Conservation (phyloP, 2,888 invertebrate species). For the Adela reaumurella region DNA sequence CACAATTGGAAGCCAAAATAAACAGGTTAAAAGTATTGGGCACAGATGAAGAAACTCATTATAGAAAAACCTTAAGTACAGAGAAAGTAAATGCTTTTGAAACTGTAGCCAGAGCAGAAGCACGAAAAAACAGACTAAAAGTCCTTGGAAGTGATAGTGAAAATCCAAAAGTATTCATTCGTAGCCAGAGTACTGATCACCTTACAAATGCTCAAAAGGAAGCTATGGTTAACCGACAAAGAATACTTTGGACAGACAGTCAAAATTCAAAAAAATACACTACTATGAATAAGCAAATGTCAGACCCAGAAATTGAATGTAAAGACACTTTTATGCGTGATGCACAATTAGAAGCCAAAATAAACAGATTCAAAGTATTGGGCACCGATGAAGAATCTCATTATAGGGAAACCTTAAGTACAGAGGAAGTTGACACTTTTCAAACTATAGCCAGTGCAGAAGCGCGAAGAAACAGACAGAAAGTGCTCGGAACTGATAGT, state of each 20-base stretch:
- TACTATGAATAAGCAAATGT: too few species aligned
- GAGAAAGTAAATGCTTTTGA: too few species aligned
- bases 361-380: slow-evolving; percentile 45
- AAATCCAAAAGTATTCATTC: too few species aligned
- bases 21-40: slow-evolving; percentile 46
- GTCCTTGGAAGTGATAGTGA: too few species aligned
- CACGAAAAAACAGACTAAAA: neutral
- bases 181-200: neutral
- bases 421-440: too few species aligned
- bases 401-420: too few species aligned
- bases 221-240: too few species aligned
- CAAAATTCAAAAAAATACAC: slow-evolving; percentile 17
- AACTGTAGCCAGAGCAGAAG: neutral
- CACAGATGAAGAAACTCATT: slow-evolving; percentile 38
- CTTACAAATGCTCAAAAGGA: too few species aligned
- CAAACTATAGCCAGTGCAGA: neutral
- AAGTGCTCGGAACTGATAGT: neutral
- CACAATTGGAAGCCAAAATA: slow-evolving; percentile 40
- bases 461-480: neutral
- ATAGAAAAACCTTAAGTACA: too few species aligned
- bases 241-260: too few species aligned
- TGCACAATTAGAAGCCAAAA: slow-evolving; percentile 39
- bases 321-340: slow-evolving; percentile 13
- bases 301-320: neutral
- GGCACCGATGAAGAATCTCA: slow-evolving; percentile 38